These are phyloP conservation scores for Stomatorhinus walkeri DNA, from an alignment of 2,797 vertebrate species.

Conservation along the genomic window DNA sequence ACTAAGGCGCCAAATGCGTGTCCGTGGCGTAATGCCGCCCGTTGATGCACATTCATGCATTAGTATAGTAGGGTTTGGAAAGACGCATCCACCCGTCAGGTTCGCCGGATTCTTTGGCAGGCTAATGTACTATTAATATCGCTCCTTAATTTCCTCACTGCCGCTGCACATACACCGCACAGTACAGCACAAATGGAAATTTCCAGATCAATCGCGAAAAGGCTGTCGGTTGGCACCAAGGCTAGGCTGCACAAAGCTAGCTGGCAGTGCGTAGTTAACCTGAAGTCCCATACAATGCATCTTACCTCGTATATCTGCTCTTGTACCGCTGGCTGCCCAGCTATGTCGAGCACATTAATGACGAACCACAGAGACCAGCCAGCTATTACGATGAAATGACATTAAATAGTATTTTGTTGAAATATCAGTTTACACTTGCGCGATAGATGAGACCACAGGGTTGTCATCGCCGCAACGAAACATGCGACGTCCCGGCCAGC, in stretches of 20 bases:
- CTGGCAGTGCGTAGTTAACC: background rate
- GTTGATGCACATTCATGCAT: background rate
- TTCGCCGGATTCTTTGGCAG: background rate
- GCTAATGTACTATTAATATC: background rate
- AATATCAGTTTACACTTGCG: background rate
- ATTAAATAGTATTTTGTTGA: background rate
- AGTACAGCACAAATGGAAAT: background rate
- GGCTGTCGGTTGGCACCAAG: background rate
- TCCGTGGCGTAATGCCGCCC: background rate
- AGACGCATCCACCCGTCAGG: background rate
- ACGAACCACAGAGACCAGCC: background rate
- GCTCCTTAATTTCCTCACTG: background rate
- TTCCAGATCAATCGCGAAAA: background rate
- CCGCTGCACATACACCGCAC: background rate
- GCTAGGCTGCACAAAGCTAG: background rate
- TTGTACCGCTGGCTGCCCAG: background rate
- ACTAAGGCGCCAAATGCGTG: background rate
- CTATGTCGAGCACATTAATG: background rate
- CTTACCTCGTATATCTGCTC: background rate
- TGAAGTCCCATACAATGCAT: background rate
- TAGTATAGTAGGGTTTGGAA: background rate
- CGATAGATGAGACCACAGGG: background rate
- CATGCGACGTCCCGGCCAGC: background rate
- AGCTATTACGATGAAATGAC: background rate
- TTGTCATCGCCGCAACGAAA: constrained; percentile 16